Evolutionary conservation across 2,888 invertebrate species (phyloP).

Genomic region (Melanostoma scalare): DNA sequence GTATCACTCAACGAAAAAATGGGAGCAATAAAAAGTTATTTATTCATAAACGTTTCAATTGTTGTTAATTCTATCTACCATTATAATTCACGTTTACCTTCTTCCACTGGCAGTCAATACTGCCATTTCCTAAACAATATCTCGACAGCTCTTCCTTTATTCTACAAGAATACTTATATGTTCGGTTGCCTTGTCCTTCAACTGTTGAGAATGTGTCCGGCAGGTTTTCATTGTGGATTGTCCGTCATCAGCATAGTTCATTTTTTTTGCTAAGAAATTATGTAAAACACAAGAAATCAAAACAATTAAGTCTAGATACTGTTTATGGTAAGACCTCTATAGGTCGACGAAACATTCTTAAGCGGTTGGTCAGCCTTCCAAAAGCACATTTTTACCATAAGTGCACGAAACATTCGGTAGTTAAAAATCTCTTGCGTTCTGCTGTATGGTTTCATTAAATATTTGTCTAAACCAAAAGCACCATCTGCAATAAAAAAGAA

Average conservation of each 20-base stretch:
- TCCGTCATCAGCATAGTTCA: not conserved
- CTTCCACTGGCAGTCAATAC: no score
- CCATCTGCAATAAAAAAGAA: slow-evolving; percentile 18
- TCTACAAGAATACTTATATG: no score
- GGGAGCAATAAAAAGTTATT: no score
- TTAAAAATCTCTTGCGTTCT: not conserved
- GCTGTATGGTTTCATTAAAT: slow-evolving; percentile 7
- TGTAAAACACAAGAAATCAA: not conserved
- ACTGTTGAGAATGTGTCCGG: no score
- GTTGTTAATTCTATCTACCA: no score
- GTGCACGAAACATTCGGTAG: not conserved
- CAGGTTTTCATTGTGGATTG: not conserved
- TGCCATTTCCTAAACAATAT: no score
- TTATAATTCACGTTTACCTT: no score
- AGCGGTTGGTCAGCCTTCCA: slow-evolving; percentile 17
- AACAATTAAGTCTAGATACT: not conserved
- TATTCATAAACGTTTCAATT: no score
- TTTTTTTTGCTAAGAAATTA: not conserved
- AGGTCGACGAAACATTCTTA: slow-evolving; percentile 18
- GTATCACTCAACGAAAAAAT: no score
- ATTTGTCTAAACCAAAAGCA: not conserved
- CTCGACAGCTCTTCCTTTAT: no score
- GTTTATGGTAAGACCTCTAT: slow-evolving; percentile 10
- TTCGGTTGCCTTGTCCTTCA: no score
- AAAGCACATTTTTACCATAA: slow-evolving; percentile 16